Conservation (phyloP, 2,113 vertebrate species). For the Entomyzon cyanotis region DNA sequence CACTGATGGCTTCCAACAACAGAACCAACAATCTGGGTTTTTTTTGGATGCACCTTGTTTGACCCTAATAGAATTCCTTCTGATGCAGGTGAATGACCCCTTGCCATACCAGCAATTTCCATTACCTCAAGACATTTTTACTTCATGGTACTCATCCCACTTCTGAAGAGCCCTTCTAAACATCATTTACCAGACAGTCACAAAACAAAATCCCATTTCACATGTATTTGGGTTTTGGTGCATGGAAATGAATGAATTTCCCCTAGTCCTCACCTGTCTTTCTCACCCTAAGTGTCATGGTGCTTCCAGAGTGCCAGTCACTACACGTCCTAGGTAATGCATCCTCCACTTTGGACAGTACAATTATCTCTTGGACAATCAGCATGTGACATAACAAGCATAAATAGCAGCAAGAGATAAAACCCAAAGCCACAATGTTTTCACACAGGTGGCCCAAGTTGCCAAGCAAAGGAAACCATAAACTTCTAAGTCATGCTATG, state of each 20-base stretch:
- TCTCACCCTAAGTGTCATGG: not conserved
- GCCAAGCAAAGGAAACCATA: conserved; percentile 5
- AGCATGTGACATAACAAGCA: not conserved
- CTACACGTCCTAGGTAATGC: not conserved
- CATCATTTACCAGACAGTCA: not conserved
- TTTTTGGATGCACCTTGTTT: not conserved
- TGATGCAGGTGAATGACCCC: not conserved
- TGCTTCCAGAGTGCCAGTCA: not conserved
- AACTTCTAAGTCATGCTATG: not conserved
- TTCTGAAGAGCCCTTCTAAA: not conserved
- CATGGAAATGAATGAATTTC: not conserved
- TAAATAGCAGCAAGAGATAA: not conserved
- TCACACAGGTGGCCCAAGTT: conserved; percentile 25
- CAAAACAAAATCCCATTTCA: not conserved
- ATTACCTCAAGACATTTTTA: not conserved
- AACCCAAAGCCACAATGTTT: conserved; percentile 8
- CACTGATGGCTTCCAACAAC: not conserved
- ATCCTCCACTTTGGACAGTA: not conserved
- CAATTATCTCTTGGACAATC: not conserved
- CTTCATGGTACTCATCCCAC: not conserved
- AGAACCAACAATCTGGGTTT: fast-evolving
- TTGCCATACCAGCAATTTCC: not conserved
- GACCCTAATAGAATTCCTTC: not conserved
- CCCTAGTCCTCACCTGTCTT: not conserved
- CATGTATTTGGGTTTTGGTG: not conserved